Evolutionary conservation across 2,113 vertebrate genomes (phyloP).

Genomic region (Oreotrochilus melanogaster): DNA sequence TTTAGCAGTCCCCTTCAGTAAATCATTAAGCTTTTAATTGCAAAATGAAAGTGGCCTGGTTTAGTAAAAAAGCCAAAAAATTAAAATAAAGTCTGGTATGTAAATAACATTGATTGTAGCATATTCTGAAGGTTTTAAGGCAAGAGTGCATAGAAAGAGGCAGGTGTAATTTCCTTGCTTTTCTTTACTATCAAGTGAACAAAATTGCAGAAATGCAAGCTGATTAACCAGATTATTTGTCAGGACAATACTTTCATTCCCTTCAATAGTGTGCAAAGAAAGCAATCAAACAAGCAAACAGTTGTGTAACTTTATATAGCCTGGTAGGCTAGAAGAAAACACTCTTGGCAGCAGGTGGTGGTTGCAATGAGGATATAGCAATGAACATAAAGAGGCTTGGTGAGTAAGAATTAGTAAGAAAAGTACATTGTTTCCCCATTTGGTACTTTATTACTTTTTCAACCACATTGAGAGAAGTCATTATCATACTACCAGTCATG

Average conservation of each 20-base stretch:
- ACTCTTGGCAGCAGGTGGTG: conserved; percentile 23
- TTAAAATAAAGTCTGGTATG: background rate
- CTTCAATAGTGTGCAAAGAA: background rate
- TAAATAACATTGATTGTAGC: background rate
- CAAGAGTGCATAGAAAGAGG: background rate
- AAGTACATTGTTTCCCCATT: conserved; percentile 18
- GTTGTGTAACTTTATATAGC: background rate
- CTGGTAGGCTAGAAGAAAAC: background rate
- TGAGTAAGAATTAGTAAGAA: conserved; percentile 17
- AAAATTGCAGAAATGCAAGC: background rate
- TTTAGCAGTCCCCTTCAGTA: background rate
- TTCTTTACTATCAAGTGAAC: background rate
- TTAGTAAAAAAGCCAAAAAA: background rate
- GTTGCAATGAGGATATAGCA: background rate
- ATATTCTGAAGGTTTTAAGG: background rate
- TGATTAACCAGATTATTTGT: conserved; percentile 18
- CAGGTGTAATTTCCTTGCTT: background rate
- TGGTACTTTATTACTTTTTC: background rate
- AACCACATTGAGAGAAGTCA: background rate
- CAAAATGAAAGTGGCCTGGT: background rate
- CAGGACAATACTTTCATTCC: background rate
- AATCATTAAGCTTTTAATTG: background rate
- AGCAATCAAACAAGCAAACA: background rate
- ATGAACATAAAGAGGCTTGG: conserved; percentile 48
- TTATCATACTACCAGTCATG: background rate